Evolutionary conservation across 2,113 vertebrate species (phyloP), one percentile per base, ranked within the genome.

Genomic region (Indri indri): DNA sequence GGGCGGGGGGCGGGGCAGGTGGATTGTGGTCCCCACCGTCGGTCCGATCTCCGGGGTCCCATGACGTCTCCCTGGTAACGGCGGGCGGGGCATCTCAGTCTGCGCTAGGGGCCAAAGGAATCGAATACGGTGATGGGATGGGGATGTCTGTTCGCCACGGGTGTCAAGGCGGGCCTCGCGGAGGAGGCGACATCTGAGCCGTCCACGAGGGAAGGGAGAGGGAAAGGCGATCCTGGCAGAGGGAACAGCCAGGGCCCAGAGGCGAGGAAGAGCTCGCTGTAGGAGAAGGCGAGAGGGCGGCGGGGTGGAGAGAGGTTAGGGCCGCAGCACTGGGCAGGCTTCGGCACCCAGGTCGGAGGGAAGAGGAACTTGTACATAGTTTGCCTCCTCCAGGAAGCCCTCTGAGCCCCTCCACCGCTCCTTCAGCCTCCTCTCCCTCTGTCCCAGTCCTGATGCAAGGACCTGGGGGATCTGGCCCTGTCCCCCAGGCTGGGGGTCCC

Each of bases 1-100:
- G 12, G 71, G 23, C n/a, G 91, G 50, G 61, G 47, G 66, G 83
- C 27, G 9, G 74, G 74, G 73, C 92, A 94, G 94, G 94, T 93
- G 95, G 80, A 80, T 50, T 3, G n/a, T 5, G 34, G 54, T 8
- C 50, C 80, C 47, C 8, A 18, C 22, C 17, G 14, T 12, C 37
- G 8, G 74, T 14, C 59, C 68, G 77, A 32, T 34, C 25, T 63
- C 17, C 6, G 37, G 42, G 18, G 23, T 66, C 54, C 42, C 23
- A 2, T 1, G 45, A 47, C 52, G 52, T 47, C 45, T 34, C 81
- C n/a, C 54, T 54, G 45, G 34, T n/a, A 13, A 18, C 50, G 70
- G 23, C 17, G 10, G 68, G 22, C 0, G 4, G 54, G 22, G 30
- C 22, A 23, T 57, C 59, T 59, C 66, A 22, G 54, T 9, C 40